A percentile compares a stretch with the other conserved stretches of the same genome.
Evolutionary conservation across 37 sponge, comb jelly and placozoan species (phyloP).

Genomic region (Chondrosia reniformis): DNA sequence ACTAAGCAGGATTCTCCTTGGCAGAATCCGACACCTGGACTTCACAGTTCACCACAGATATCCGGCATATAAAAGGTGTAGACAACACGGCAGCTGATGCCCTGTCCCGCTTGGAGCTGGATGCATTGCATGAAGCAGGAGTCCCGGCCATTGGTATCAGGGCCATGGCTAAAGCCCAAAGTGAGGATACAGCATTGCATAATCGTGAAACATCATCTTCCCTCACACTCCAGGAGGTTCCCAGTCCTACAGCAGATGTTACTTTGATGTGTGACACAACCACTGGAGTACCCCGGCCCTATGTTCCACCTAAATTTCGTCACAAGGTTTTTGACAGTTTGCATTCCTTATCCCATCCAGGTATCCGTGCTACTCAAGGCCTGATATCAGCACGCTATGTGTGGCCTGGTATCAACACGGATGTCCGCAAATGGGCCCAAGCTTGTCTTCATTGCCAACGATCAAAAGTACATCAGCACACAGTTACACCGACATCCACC

Average conservation of each 20-base stretch:
- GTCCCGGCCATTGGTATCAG: slow-evolving; percentile 23
- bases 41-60: slow-evolving; percentile 38
- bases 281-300: slow-evolving; percentile 35
- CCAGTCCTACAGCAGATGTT: background rate
- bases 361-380: slow-evolving; percentile 34
- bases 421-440: slow-evolving; percentile 32
- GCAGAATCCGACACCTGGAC: slow-evolving; percentile 21
- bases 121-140: background rate
- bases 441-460: slow-evolving; percentile 40
- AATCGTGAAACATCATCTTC: background rate
- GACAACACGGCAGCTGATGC: slow-evolving; percentile 37
- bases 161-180: slow-evolving; percentile 37
- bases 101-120: slow-evolving; percentile 17
- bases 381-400: slow-evolving; percentile 36
- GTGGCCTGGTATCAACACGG: slow-evolving; percentile 44
- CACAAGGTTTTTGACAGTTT: slow-evolving; percentile 26
- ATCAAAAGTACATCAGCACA: slow-evolving; percentile 37
- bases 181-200: background rate
- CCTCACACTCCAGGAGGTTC: slow-evolving; percentile 3
- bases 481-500: slow-evolving; percentile 7
- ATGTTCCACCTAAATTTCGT: slow-evolving; percentile 22
- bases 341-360: slow-evolving; percentile 41
- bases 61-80: slow-evolving; percentile 18
- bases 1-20: slow-evolving; percentile 21
- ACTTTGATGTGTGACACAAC: slow-evolving; percentile 32